Evolutionary conservation across 2,888 invertebrate species (phyloP).

Genomic region (Macrophya alboannulata): DNA sequence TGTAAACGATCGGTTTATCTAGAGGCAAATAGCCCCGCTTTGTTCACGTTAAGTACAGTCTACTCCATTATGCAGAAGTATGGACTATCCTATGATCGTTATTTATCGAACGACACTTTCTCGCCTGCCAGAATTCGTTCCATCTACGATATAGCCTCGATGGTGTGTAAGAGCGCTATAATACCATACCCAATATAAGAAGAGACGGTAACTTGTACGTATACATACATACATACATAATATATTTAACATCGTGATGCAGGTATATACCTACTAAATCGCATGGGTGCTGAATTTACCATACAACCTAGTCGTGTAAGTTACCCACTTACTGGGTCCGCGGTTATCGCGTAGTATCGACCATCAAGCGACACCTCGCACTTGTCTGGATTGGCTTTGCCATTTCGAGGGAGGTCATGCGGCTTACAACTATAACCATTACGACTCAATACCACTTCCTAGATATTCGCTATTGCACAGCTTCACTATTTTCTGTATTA

Average conservation of each 20-base stretch:
- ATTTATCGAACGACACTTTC: background rate
- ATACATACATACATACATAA: background rate
- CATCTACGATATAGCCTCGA: constrained; percentile 32
- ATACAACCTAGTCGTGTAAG: constrained; percentile 22
- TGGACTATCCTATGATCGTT: background rate
- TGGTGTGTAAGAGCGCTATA: background rate
- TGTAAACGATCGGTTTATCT: background rate
- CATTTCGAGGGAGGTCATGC: constrained; percentile 38
- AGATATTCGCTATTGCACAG: background rate
- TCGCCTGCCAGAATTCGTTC: constrained; percentile 24
- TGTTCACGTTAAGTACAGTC: background rate
- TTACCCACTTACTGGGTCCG: constrained; percentile 28
- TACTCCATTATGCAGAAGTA: background rate
- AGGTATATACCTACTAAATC: background rate
- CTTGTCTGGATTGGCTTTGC: constrained; percentile 40
- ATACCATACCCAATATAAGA: background rate
- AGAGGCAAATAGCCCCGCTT: background rate
- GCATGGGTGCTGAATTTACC: background rate
- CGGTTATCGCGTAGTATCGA: constrained; percentile 41
- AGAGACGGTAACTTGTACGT: background rate
- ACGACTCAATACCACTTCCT: constrained; percentile 43
- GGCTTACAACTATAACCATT: constrained; percentile 30
- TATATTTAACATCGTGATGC: background rate
- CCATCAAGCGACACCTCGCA: constrained; percentile 44
- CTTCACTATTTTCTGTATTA: background rate